Conservation (phyloP, 1,140 invertebrate genomes). For the Pteromalus puparum region DNA sequence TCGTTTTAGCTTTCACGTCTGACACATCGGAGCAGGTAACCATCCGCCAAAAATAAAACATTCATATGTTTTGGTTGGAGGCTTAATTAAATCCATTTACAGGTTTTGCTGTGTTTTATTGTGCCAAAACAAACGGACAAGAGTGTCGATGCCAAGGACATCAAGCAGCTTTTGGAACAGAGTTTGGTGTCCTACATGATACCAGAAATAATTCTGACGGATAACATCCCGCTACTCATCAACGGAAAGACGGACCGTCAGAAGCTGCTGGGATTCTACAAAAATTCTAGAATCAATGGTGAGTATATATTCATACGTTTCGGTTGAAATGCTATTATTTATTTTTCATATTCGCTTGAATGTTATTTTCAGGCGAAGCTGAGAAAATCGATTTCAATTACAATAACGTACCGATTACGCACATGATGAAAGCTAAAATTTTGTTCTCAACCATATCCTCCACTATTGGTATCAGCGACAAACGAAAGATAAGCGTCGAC, state of each 20-base stretch:
- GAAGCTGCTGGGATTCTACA: constrained; percentile 43
- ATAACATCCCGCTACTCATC: constrained; percentile 84
- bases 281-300: background rate
- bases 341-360: background rate
- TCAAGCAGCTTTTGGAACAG: constrained; percentile 80
- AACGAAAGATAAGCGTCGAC: constrained; percentile 77
- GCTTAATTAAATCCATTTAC: background rate
- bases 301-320: no score
- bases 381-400: constrained; percentile 78
- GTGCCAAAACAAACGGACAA: constrained; percentile 16
- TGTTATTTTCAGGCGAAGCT: constrained; percentile 70
- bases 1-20: constrained; percentile 87
- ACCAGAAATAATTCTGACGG: constrained; percentile 83
- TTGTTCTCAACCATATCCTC: constrained; percentile 84
- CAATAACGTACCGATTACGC: constrained; percentile 76
- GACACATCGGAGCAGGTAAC: constrained; percentile 80
- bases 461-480: constrained; percentile 79
- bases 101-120: constrained; percentile 43
- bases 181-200: constrained; percentile 85
- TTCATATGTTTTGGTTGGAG: background rate
- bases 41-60: background rate
- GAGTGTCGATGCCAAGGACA: constrained; percentile 67
- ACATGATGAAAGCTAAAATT: constrained; percentile 79
- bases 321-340: no score
- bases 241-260: constrained; percentile 93